A percentile compares a stretch with the other conserved stretches of the same genome.
Evolutionary conservation across 2,113 vertebrate genomes (phyloP).

Genomic region (Phocoena phocoena): DNA sequence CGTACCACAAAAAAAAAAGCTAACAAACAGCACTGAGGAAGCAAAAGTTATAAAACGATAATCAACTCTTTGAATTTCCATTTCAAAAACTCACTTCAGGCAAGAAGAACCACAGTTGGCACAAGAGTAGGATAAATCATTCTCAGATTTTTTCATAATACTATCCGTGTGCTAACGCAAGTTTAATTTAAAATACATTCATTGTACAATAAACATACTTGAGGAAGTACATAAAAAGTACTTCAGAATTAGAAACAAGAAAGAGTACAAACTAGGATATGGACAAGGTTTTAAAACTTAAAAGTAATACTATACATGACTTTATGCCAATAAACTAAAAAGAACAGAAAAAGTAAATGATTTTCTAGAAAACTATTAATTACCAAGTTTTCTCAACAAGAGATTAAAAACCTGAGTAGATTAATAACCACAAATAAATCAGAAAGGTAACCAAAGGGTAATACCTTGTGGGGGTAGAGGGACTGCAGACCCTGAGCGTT

Average conservation of each 20-base stretch:
- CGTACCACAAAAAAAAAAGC: neutral
- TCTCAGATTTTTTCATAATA: conserved; percentile 76
- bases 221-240: conserved; percentile 46
- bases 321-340: conserved; percentile 25
- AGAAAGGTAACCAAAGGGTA: neutral
- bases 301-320: conserved; percentile 29
- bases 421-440: neutral
- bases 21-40: conserved; percentile 19
- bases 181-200: conserved; percentile 74
- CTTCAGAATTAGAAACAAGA: conserved; percentile 52
- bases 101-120: conserved; percentile 67
- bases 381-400: conserved; percentile 17
- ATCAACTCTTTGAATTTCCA: conserved; percentile 59
- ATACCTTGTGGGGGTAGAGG: neutral
- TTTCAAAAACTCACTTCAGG: conserved; percentile 64
- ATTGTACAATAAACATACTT: conserved; percentile 62
- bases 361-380: conserved; percentile 43
- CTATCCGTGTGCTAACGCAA: conserved; percentile 68
- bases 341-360: neutral
- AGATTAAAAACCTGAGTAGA: neutral
- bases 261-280: neutral
- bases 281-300: neutral
- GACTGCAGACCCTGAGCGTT: neutral
- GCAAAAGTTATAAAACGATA: conserved; percentile 61
- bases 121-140: conserved; percentile 59